Percentiles rank a stretch among this genome's conserved stretches.
Conservation (phyloP, 2,888 invertebrate species). For the Andrena bucephala region DNA sequence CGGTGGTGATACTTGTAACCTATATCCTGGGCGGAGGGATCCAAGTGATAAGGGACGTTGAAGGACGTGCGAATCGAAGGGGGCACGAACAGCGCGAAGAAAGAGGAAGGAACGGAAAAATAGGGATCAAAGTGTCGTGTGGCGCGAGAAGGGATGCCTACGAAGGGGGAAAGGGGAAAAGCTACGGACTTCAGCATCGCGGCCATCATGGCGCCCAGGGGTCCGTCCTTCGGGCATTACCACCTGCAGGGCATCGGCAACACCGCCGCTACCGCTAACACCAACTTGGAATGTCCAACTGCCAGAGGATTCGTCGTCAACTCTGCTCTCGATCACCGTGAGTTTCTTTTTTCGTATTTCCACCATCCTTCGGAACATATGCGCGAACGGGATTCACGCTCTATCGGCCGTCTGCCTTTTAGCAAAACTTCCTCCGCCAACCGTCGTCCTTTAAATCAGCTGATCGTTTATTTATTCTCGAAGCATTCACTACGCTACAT, state of each 20-base stretch:
- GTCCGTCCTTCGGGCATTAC: constrained; percentile 84
- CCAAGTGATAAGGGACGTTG: background rate
- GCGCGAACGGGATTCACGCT: background rate
- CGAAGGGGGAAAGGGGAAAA: constrained; percentile 84
- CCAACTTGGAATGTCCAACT: constrained; percentile 76
- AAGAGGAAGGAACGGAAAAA: constrained; percentile 25
- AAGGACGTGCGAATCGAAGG: background rate
- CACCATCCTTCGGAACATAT: background rate
- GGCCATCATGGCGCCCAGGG: constrained; percentile 88
- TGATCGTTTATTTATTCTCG: too few species aligned
- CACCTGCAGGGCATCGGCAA: constrained; percentile 83
- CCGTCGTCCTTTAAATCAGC: too few species aligned
- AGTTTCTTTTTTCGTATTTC: constrained; percentile 61
- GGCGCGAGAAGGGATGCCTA: constrained; percentile 85
- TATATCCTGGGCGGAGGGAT: background rate
- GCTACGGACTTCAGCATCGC: constrained; percentile 91
- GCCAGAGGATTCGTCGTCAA: constrained; percentile 80
- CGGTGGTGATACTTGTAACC: constrained; percentile 33
- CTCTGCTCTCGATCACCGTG: constrained; percentile 80
- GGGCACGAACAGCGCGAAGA: background rate
- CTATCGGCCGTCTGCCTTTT: background rate
- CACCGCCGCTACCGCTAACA: constrained; percentile 77
- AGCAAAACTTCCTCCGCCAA: too few species aligned
- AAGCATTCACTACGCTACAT: too few species aligned
- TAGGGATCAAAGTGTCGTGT: constrained; percentile 67